Conservation (phyloP, 1,140 invertebrate genomes). For the Ceratitis capitata region DNA sequence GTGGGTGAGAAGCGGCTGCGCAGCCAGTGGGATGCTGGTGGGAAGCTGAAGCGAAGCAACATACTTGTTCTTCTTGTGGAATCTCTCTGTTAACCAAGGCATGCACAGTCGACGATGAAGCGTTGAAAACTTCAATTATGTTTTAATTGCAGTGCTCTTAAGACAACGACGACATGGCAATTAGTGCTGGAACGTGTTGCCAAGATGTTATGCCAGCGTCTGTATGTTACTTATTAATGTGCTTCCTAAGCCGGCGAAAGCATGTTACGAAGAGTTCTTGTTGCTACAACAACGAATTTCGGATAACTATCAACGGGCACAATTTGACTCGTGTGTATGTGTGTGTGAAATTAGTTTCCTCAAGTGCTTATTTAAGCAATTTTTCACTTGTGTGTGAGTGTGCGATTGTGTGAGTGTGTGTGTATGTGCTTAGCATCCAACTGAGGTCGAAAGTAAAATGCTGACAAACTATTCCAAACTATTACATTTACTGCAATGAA, state of each 20-base stretch:
- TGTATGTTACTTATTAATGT: neutral
- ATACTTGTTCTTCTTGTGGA: too few relatives aligned
- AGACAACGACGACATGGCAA: slow-evolving; percentile 39
- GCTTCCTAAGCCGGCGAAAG: neutral
- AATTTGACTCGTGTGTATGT: neutral
- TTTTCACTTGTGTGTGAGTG: slow-evolving; percentile 21
- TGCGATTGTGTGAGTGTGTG: too few relatives aligned
- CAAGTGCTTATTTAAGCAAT: slow-evolving; percentile 37
- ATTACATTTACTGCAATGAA: neutral
- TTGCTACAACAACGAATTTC: neutral
- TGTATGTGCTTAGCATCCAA: neutral
- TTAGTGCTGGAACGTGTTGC: slow-evolving; percentile 26
- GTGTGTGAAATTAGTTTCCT: neutral
- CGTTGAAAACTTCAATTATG: slow-evolving; percentile 41
- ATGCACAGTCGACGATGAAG: neutral
- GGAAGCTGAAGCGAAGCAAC: too few relatives aligned
- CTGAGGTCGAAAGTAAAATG: neutral
- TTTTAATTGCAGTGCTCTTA: slow-evolving; percentile 41
- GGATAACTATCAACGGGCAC: neutral
- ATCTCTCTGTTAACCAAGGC: neutral
- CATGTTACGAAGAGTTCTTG: neutral
- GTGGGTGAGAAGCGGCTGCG: neutral
- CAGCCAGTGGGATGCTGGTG: neutral
- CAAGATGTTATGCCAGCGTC: slow-evolving; percentile 7
- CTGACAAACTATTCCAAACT: neutral